Base-by-base conservation (phyloP, 2,797 vertebrate genomes). In the Etheostoma nigrum region DNA sequence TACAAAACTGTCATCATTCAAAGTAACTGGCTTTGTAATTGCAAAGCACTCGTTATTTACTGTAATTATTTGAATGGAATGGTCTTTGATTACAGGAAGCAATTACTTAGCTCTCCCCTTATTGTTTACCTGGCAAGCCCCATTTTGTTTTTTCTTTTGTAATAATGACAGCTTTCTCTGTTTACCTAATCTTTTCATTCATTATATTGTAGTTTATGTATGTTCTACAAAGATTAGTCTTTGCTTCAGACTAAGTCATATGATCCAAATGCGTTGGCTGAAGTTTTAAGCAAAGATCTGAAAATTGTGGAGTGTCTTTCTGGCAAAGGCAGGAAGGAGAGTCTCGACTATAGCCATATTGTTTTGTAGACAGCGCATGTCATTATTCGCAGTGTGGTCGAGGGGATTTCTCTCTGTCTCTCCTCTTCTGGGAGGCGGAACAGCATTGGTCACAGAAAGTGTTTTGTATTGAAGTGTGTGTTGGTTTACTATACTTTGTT, bases 51-150 rank as follows among this genome's bases (percentile, higher is more conserved):
- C 67, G 25, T 90, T 89, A 91, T 90, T 93, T 89, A 84, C 89
- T 81, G 78, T 90, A 89, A 90, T 93, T 92, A 93, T 86, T 84
- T 80, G 48, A 82, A 81, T 88, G 81, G 72, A 92, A 91, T 90
- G 59, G 81, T 79, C 72, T 90, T 89, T 92, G 89, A 93, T 94
- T 92, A 86, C 74, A 79, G 88, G 90, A 92, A 87, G 77, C 86
- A 91, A 91, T 93, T 88, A 90, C 85, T 91, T 84, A 89, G 72
- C 82, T 83, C 78, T 85, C 68, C 66, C 55, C 60, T 81, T 63
- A 84, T 89, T 93, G 70, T 90, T 90, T 87, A 89, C 85, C 79
- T 88, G 84, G 64, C 49, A 57, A 72, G 57, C 58, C 52, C 40
- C 33, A 0, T 33, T 76, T 78, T 40, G 36, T 11, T 79, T 55